These are phyloP conservation scores for Odontomachus brunneus DNA, from an alignment of 1,140 invertebrate genomes.

Conservation along the genomic window DNA sequence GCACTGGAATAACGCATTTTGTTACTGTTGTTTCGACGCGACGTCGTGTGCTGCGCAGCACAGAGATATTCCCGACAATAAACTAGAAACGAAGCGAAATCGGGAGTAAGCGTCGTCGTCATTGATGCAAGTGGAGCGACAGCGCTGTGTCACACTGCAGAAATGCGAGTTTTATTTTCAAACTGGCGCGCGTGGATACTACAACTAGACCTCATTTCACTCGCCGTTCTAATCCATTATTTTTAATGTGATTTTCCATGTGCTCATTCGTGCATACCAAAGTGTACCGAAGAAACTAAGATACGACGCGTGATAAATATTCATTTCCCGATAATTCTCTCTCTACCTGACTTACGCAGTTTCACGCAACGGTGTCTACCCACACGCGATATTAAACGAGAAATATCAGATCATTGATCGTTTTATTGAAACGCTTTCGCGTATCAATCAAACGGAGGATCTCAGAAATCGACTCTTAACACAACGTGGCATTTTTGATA, in stretches of 20 bases:
- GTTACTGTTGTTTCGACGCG: not conserved
- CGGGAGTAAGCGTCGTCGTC: not conserved
- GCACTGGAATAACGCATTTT: no score
- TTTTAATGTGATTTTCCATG: not conserved
- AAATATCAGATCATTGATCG: not conserved
- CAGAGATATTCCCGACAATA: not conserved
- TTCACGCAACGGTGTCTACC: not conserved
- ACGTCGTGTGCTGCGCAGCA: not conserved
- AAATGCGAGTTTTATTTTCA: conserved; percentile 35
- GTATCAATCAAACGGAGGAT: no score
- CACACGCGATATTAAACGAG: not conserved
- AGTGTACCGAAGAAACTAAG: not conserved
- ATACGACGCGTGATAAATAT: not conserved
- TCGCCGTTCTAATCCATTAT: not conserved
- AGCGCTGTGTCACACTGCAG: not conserved
- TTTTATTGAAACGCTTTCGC: no score
- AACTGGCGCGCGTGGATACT: not conserved
- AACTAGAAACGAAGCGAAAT: conserved; percentile 28
- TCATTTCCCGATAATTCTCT: not conserved
- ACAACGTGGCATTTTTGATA: no score
- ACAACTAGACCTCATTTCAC: conserved; percentile 21
- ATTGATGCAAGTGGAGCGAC: conserved; percentile 17
- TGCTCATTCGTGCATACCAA: not conserved
- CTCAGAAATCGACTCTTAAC: no score
- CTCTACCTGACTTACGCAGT: not conserved